Conservation (phyloP, 2,113 vertebrate genomes). For the Ictidomys tridecemlineatus region DNA sequence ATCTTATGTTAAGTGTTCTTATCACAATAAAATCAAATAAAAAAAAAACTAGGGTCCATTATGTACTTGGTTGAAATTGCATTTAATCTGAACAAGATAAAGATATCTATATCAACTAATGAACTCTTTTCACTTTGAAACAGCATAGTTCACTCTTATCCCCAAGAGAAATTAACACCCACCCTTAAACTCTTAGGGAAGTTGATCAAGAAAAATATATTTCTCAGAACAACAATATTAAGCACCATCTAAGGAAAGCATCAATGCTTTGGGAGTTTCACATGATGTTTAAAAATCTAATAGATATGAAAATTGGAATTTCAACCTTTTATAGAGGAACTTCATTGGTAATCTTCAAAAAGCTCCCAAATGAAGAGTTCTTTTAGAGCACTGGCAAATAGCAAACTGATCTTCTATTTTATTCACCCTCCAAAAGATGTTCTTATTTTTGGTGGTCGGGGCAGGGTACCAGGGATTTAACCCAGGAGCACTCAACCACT, state of each 20-base stretch:
- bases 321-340: conserved; percentile 27
- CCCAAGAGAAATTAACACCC: not conserved
- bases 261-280: not conserved
- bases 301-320: not conserved
- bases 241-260: not conserved
- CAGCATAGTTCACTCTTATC: not conserved
- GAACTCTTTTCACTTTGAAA: conserved; percentile 60
- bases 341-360: conserved; percentile 1
- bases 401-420: conserved; percentile 10
- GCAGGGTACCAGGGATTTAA: too few relatives aligned
- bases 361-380: not conserved
- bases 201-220: not conserved
- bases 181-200: not conserved
- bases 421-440: not conserved
- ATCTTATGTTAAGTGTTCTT: conserved; percentile 2
- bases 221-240: not conserved
- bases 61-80: conserved; percentile 22
- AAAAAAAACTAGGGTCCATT: not conserved
- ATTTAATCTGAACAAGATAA: conserved; percentile 26
- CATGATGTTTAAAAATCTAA: not conserved
- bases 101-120: not conserved
- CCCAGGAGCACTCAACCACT: too few relatives aligned
- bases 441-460: not conserved
- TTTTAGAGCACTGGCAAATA: not conserved
- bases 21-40: not conserved